Evolutionary conservation across 2,888 invertebrate genomes (phyloP), one percentile per base, ranked within the genome.

Genomic region (Encarsia formosa): DNA sequence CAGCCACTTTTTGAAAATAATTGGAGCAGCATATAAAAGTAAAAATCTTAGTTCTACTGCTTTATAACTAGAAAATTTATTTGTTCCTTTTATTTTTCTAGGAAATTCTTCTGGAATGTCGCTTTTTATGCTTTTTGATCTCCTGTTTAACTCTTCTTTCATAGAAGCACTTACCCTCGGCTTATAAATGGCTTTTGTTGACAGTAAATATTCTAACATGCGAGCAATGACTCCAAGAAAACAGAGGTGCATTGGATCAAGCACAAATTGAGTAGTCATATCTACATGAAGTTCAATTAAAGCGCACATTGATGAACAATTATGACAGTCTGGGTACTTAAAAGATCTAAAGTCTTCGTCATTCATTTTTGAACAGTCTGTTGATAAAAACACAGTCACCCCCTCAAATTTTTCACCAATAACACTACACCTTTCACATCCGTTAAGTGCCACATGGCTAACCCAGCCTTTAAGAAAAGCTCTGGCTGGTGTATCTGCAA

Each of bases 21-120:
- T 47, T 11, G 61, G 59, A 18, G 61, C 66, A 23, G 57, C 55
- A 40, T 65, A 59, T 2, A 57, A 43, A 8, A 47, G 16, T 35
- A 59, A 57, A 32, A 57, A 57, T 18, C 51, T 39, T 5, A 49
- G 44, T 38, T 59, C 58, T 19, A 54, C 54, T 6, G 59, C 59
- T 44, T 59, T 60, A 41, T 51, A 53, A 4, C 52, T 50, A 11
- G 38, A 8, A 29, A 49, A 8, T 18, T 45, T 18, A n/a, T 22
- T 16, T 13, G 40, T 31, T 2, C 49, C 35, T 42, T 57, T 54
- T 4, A 58, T 47, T 19, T 51, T 57, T 6, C 59, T 51, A 5
- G 55, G 51, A 47, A 59, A 59, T 19, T 61, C 58, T 3, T 16
- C n/a, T 6, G 57, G 59, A 23, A 58, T 43, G 38, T 58, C 43